phyloP scores from a whole-genome alignment of 2,113 vertebrate genomes.

The Papio anubis region DNA sequence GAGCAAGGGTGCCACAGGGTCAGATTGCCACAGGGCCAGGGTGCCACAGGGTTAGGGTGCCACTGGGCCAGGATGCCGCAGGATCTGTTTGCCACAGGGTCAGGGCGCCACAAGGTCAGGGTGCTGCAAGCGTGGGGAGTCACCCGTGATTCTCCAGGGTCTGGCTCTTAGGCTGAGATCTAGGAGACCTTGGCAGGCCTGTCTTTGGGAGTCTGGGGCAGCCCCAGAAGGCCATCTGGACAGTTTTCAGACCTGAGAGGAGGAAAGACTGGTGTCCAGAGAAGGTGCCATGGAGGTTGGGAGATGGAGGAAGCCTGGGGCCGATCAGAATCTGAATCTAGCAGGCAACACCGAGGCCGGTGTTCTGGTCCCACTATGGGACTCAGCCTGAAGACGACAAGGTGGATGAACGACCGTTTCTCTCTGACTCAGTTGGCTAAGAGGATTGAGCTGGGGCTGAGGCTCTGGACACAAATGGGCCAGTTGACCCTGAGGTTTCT shows the following conservation, averaged over 20 bases:
- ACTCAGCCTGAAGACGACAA: background rate
- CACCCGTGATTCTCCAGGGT: background rate
- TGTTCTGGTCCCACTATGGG: background rate
- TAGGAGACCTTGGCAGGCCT: background rate
- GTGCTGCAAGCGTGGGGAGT: background rate
- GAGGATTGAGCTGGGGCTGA: background rate
- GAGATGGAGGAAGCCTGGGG: background rate
- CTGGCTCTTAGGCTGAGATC: background rate
- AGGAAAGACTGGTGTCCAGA: background rate
- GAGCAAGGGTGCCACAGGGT: background rate
- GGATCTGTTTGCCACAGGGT: background rate
- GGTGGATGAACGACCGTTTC: background rate
- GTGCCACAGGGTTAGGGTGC: too few species aligned
- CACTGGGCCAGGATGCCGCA: too few species aligned
- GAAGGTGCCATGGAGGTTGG: background rate
- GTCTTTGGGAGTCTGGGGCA: background rate
- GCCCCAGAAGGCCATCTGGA: too few species aligned
- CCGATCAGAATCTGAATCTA: background rate
- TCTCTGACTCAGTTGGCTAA: background rate
- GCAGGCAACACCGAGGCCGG: background rate
- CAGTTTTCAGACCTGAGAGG: background rate
- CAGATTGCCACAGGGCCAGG: background rate
- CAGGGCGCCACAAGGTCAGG: background rate
- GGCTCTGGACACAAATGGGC: background rate
- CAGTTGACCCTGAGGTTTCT: background rate